Conservation (phyloP, 2,888 invertebrate species). For the Chrysolina oricalcia region DNA sequence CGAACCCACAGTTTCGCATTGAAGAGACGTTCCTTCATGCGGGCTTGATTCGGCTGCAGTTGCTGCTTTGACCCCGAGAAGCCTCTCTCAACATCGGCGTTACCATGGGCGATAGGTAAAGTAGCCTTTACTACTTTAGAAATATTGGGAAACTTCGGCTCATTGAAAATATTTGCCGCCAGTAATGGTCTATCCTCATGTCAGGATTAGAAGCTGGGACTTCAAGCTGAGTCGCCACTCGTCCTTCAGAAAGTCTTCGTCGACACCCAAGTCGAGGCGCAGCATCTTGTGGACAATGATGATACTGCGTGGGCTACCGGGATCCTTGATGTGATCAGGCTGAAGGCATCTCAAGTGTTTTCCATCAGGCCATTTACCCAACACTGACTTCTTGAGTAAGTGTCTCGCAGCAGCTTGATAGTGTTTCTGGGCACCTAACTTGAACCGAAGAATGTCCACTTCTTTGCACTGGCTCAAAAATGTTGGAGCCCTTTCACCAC, state of each 20-base stretch:
- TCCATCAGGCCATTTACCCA: slow-evolving; percentile 23
- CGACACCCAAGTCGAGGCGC: too few species aligned
- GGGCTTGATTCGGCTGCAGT: slow-evolving; percentile 4
- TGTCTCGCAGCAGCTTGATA: slow-evolving; percentile 3
- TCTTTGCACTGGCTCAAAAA: slow-evolving; percentile 1
- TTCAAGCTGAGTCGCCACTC: slow-evolving; percentile 19
- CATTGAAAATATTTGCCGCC: slow-evolving; percentile 5
- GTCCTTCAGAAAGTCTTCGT: neutral
- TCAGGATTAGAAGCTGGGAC: slow-evolving; percentile 15
- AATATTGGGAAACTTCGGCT: neutral
- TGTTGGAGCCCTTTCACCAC: slow-evolving; percentile 3
- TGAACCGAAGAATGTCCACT: slow-evolving; percentile 5
- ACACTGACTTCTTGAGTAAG: slow-evolving; percentile 12
- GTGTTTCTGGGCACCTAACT: neutral
- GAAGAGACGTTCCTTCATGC: slow-evolving; percentile 5
- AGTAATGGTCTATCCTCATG: slow-evolving; percentile 19
- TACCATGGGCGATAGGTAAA: slow-evolving; percentile 4
- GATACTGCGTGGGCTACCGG: slow-evolving; percentile 23
- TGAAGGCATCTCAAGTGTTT: slow-evolving; percentile 23
- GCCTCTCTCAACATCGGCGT: too few species aligned
- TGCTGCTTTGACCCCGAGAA: too few species aligned
- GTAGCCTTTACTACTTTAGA: neutral
- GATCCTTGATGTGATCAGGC: slow-evolving; percentile 22
- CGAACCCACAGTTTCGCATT: slow-evolving; percentile 14
- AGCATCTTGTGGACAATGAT: slow-evolving; percentile 6